These are phyloP conservation scores for Macquaria ambigua DNA, from an alignment of 2,113 vertebrate species.

Conservation along the genomic window DNA sequence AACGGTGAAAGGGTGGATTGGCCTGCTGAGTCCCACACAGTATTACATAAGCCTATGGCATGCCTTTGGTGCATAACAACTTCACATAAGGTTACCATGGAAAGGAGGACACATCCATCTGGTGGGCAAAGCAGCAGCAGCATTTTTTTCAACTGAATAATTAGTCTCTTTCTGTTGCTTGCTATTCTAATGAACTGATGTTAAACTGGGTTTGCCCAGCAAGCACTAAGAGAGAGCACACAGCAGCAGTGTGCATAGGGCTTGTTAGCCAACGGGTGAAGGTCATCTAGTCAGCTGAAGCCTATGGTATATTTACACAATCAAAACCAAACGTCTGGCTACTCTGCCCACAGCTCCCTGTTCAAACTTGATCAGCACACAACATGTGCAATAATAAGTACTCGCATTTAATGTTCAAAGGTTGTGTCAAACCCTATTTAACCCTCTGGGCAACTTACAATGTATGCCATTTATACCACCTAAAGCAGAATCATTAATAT, in stretches of 20 bases:
- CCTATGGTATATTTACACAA: conserved; percentile 67
- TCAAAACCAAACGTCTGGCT: conserved; percentile 46
- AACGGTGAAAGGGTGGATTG: not conserved
- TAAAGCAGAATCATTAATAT: conserved; percentile 67
- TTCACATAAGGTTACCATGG: conserved; percentile 7
- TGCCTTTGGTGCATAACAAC: conserved; percentile 1
- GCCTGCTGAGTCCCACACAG: not conserved
- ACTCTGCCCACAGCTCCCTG: conserved; percentile 23
- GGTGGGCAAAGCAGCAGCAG: not conserved
- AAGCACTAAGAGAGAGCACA: conserved; percentile 37
- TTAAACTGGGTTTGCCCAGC: conserved; percentile 43
- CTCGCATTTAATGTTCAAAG: conserved; percentile 33
- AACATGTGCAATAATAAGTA: conserved; percentile 15
- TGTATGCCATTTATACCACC: conserved; percentile 26
- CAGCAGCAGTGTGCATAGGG: conserved; percentile 20
- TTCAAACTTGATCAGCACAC: conserved; percentile 64
- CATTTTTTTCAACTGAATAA: conserved; percentile 27
- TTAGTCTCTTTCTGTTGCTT: conserved; percentile 32
- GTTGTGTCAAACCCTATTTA: conserved; percentile 53
- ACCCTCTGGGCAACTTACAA: conserved; percentile 32
- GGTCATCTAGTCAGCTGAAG: conserved; percentile 66
- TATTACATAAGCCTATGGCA: not conserved
- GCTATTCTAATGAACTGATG: conserved; percentile 40
- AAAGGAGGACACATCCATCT: not conserved
- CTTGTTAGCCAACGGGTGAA: conserved; percentile 61